Percentiles rank a stretch among this genome's conserved stretches.
phyloP scores from a whole-genome alignment of 37 sponge, comb jelly and placozoan genomes.

The Aplysina aerophoba region DNA sequence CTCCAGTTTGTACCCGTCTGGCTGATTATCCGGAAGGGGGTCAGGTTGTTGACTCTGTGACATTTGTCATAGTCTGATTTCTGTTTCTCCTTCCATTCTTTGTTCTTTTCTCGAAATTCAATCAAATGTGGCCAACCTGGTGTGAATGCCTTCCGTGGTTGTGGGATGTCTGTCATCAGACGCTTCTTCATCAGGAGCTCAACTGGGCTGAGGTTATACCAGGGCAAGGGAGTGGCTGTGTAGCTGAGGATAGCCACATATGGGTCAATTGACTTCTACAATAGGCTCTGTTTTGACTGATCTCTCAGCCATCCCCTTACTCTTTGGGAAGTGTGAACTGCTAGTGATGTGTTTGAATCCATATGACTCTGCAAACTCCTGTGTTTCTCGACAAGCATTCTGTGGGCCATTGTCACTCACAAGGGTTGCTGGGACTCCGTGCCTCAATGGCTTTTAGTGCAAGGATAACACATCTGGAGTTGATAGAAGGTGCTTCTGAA shows the following conservation, averaged over 20 bases:
- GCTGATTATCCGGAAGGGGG: background rate
- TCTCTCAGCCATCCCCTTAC: too few relatives aligned
- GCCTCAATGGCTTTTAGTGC: too few relatives aligned
- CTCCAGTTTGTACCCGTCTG: background rate
- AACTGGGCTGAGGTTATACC: background rate
- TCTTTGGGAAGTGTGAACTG: too few relatives aligned
- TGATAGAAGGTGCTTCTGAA: too few relatives aligned
- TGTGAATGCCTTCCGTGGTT: background rate
- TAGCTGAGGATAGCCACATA: background rate
- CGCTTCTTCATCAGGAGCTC: background rate
- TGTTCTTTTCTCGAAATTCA: background rate
- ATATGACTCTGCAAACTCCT: too few relatives aligned
- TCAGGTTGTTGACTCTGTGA: background rate
- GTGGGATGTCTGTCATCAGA: slow-evolving; percentile 7
- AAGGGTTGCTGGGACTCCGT: too few relatives aligned
- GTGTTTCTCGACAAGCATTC: too few relatives aligned
- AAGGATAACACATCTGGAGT: too few relatives aligned
- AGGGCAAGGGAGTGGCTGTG: slow-evolving; percentile 4
- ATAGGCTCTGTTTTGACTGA: too few relatives aligned
- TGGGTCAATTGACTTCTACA: background rate
- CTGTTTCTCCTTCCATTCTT: slow-evolving; percentile 11
- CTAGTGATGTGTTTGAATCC: too few relatives aligned
- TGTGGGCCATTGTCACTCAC: too few relatives aligned
- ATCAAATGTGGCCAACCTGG: slow-evolving; percentile 8
- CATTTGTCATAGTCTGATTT: background rate